Percentiles rank a stretch among this genome's conserved stretches.
These are phyloP conservation scores for Drosophila infuscata DNA, from an alignment of 2,888 invertebrate genomes.

Conservation along the genomic window DNA sequence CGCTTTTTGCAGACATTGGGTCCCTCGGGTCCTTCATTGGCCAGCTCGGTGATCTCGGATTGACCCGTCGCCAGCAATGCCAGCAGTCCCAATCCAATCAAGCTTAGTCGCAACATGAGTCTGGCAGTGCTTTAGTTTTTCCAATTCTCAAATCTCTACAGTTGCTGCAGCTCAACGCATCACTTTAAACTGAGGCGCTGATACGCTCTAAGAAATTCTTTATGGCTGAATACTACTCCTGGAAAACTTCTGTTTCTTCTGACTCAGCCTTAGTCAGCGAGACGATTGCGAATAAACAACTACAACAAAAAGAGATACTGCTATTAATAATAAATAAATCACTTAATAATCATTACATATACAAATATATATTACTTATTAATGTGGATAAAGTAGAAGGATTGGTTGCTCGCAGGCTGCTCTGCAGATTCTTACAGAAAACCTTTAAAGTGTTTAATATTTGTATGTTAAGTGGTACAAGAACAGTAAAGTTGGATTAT, in stretches of 20 bases:
- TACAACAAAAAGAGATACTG: conserved; percentile 28
- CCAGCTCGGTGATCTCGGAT: conserved; percentile 46
- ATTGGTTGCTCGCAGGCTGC: background rate
- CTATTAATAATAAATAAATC: background rate
- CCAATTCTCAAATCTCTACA: conserved; percentile 9
- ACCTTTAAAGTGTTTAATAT: too few relatives aligned
- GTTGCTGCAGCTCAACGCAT: conserved; percentile 38
- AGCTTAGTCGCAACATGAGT: conserved; percentile 41
- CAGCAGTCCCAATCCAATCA: conserved; percentile 21
- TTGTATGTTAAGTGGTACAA: background rate
- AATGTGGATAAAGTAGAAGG: background rate
- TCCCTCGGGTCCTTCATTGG: conserved; percentile 85
- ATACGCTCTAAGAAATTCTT: background rate
- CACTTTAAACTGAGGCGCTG: conserved; percentile 32
- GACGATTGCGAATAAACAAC: conserved; percentile 4
- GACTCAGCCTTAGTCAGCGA: conserved; percentile 29
- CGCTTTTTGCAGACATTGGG: conserved; percentile 92
- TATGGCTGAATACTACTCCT: conserved; percentile 3
- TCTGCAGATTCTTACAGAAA: background rate
- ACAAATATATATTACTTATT: background rate
- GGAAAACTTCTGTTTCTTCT: conserved; percentile 1
- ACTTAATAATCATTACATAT: too few relatives aligned
- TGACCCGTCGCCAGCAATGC: conserved; percentile 21
- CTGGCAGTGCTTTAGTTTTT: conserved; percentile 19
- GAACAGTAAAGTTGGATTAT: background rate